phyloP scores from a whole-genome alignment of 2,113 vertebrate species.

The Colius striatus region DNA sequence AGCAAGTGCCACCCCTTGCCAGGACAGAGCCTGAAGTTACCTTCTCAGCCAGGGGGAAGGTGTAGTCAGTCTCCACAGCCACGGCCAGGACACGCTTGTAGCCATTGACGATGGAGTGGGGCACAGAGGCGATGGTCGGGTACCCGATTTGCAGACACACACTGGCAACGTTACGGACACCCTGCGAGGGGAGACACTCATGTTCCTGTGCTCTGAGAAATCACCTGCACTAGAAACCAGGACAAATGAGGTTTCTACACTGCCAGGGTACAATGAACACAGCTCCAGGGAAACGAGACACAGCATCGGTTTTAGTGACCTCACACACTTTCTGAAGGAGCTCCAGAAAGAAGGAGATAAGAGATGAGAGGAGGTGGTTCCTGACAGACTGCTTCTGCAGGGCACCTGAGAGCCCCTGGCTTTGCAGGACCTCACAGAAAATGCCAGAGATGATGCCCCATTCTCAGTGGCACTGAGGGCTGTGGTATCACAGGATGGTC shows the following conservation, averaged over 20 bases:
- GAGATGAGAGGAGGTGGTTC: background rate
- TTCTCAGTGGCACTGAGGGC: too few relatives aligned
- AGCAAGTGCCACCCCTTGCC: background rate
- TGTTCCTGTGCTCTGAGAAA: background rate
- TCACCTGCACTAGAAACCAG: background rate
- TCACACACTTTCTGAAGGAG: background rate
- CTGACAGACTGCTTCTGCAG: background rate
- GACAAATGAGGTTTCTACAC: fast-evolving
- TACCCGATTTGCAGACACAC: slow-evolving; percentile 98
- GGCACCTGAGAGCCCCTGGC: background rate
- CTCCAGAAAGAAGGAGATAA: background rate
- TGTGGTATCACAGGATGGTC: too few relatives aligned
- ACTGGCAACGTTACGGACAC: slow-evolving; percentile 95
- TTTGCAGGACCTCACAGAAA: background rate
- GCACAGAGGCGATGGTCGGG: slow-evolving; percentile 93
- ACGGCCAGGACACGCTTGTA: slow-evolving; percentile 95
- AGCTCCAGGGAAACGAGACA: background rate
- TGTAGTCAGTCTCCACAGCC: slow-evolving; percentile 93
- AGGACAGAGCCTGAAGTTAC: slow-evolving; percentile 63
- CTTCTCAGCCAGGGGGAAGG: slow-evolving; percentile 97
- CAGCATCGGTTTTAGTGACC: background rate
- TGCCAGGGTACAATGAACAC: background rate
- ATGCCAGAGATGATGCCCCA: fast-evolving
- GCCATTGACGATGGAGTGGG: slow-evolving; percentile 93
- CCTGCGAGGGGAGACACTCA: slow-evolving; percentile 64